Evolutionary conservation across 2,797 vertebrate genomes (phyloP).

Genomic region (Tadarida brasiliensis): DNA sequence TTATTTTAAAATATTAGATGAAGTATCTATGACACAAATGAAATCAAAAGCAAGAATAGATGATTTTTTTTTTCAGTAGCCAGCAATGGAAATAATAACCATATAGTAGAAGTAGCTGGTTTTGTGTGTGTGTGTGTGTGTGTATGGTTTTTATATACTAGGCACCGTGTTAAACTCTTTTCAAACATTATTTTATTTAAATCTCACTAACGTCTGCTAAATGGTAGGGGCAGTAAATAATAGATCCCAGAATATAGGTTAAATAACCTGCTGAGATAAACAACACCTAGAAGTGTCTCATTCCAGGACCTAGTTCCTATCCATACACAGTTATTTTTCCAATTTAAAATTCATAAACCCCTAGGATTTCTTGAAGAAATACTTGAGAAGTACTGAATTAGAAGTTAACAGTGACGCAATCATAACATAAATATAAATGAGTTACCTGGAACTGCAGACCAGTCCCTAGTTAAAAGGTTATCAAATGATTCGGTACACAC

Average conservation of each 20-base stretch:
- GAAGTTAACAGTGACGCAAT: not conserved
- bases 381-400: not conserved
- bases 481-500: not conserved
- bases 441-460: not conserved
- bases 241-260: no score
- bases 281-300: not conserved
- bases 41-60: not conserved
- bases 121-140: not conserved
- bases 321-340: not conserved
- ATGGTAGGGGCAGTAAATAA: no score
- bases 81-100: not conserved
- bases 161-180: not conserved
- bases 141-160: not conserved
- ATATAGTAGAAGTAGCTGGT: not conserved
- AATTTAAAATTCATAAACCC: not conserved
- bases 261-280: not conserved
- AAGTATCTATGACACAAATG: not conserved
- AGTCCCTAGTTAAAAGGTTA: not conserved
- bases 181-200: slow-evolving; percentile 14
- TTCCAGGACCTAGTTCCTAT: not conserved
- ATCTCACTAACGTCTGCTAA: not conserved
- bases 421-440: not conserved
- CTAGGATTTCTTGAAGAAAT: not conserved
- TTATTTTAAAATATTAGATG: slow-evolving; percentile 27
- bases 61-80: not conserved